A percentile compares a stretch with the other conserved stretches of the same genome.
These are phyloP conservation scores for Tenualosa thibaudeaui DNA, from an alignment of 2,797 vertebrate genomes.

Conservation along the genomic window DNA sequence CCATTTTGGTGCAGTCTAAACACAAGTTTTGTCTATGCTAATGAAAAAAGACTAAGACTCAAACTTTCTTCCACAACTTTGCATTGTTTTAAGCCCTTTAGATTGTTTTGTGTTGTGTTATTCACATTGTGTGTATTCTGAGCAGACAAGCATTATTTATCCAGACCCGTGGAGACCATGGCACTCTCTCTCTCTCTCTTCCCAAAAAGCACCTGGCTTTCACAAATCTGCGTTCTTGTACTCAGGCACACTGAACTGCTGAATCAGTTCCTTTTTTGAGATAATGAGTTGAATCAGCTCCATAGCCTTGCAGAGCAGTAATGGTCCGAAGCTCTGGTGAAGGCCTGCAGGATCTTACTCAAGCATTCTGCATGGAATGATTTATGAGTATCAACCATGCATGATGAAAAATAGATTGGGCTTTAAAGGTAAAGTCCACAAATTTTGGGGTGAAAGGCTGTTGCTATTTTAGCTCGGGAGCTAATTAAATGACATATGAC, in stretches of 20 bases:
- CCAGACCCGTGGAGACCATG: neutral
- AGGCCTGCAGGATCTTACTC: neutral
- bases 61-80: neutral
- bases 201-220: neutral
- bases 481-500: neutral
- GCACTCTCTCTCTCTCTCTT: neutral
- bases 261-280: conserved; percentile 17
- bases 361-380: conserved; percentile 3
- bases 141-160: neutral
- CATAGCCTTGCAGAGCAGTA: neutral
- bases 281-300: conserved; percentile 14
- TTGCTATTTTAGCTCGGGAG: neutral
- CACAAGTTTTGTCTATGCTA: neutral
- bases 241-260: neutral
- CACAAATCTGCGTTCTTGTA: neutral
- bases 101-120: neutral
- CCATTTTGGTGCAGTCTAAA: conserved; percentile 5
- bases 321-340: neutral
- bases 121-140: neutral
- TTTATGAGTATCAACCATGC: neutral
- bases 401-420: neutral
- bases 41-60: conserved; percentile 15
- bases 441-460: neutral
- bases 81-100: neutral
- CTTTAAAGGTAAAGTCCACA: neutral